Conservation (phyloP, 2,797 vertebrate species). For the Acanthornis magna region DNA sequence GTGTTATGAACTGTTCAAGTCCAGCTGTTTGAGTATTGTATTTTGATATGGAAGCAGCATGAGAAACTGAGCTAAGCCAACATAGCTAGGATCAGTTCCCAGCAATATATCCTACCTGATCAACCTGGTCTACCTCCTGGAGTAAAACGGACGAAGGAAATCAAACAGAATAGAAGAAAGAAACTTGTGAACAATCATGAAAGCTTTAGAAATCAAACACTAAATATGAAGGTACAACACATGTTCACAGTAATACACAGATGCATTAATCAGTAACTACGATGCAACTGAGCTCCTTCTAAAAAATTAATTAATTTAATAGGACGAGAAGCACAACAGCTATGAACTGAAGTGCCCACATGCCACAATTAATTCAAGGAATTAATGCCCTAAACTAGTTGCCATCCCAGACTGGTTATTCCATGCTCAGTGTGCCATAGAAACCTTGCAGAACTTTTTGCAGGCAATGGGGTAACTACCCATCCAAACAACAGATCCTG, state of each 20-base stretch:
- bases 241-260: constrained; percentile 46
- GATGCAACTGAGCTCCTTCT: neutral
- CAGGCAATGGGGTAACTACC: neutral
- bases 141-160: constrained; percentile 86
- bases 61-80: constrained; percentile 92
- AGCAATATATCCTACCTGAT: constrained; percentile 93
- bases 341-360: neutral
- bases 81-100: constrained; percentile 81
- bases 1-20: constrained; percentile 90
- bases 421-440: neutral
- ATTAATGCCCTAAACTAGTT: neutral
- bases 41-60: constrained; percentile 92
- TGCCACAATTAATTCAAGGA: neutral
- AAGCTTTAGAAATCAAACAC: constrained; percentile 75
- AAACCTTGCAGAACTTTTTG: neutral
- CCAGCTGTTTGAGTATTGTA: constrained; percentile 85
- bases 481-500: neutral
- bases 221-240: constrained; percentile 74
- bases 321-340: neutral
- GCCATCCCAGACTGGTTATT: neutral
- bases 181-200: constrained; percentile 94
- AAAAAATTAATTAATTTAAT: neutral
- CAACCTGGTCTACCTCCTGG: constrained; percentile 99
- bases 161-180: constrained; percentile 97
- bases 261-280: neutral